Evolutionary conservation across 2,113 vertebrate species (phyloP).

Genomic region (Macquaria ambigua): DNA sequence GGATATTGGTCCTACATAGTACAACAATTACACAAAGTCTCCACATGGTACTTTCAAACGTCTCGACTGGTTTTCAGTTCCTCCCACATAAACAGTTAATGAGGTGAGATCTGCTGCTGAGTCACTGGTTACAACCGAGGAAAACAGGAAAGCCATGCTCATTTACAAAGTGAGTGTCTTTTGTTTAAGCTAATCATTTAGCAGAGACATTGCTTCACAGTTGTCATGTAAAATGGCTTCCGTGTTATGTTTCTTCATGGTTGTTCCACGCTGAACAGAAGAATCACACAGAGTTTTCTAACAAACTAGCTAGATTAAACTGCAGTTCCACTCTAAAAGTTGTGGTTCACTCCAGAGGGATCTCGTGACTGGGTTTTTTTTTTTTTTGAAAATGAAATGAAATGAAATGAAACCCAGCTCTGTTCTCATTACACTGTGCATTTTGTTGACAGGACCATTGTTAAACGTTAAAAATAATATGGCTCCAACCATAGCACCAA

Average conservation of each 20-base stretch:
- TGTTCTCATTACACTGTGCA: constrained; percentile 29
- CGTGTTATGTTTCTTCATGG: neutral
- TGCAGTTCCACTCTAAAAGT: neutral
- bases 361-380: constrained; percentile 8
- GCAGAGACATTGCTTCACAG: neutral
- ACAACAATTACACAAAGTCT: constrained; percentile 10
- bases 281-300: neutral
- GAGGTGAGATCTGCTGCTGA: constrained; percentile 27
- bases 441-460: constrained; percentile 29
- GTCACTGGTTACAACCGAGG: neutral
- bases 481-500: neutral
- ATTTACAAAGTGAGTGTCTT: constrained; percentile 16
- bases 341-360: neutral
- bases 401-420: constrained; percentile 8
- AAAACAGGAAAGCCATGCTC: neutral
- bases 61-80: constrained; percentile 17
- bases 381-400: too few species aligned
- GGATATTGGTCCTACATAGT: neutral
- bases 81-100: constrained; percentile 6
- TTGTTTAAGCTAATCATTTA: neutral
- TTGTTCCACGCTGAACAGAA: neutral
- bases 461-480: constrained; percentile 13
- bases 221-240: too few species aligned
- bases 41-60: neutral
- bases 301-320: neutral